These are phyloP conservation scores for Pangasianodon hypophthalmus DNA, from an alignment of 2,113 vertebrate genomes.

Conservation along the genomic window DNA sequence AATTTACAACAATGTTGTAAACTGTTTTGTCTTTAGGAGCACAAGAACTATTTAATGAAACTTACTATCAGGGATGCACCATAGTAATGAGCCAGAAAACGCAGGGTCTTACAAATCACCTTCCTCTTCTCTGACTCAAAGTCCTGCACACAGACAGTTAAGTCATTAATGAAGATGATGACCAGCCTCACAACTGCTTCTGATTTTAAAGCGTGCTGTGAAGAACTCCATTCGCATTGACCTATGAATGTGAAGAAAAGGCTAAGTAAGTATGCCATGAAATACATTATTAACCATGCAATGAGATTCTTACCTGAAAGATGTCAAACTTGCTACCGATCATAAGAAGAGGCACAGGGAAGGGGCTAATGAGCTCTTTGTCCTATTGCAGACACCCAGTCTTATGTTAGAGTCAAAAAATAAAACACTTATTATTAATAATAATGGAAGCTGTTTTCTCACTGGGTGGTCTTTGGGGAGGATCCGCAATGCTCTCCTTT, in stretches of 20 bases:
- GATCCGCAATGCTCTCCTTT: slow-evolving; percentile 64
- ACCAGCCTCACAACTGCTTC: background rate
- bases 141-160: slow-evolving; percentile 74
- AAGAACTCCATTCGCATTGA: background rate
- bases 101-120: slow-evolving; percentile 88
- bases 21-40: background rate
- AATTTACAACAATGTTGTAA: background rate
- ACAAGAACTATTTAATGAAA: background rate
- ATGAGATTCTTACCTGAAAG: slow-evolving; percentile 83
- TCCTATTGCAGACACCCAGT: slow-evolving; percentile 75
- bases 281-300: background rate
- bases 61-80: slow-evolving; percentile 91
- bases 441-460: slow-evolving; percentile 57
- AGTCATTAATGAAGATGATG: background rate
- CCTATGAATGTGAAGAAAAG: background rate
- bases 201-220: background rate
- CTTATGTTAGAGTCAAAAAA: slow-evolving; percentile 4
- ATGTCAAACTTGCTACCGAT: slow-evolving; percentile 95
- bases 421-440: background rate
- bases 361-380: slow-evolving; percentile 87
- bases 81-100: slow-evolving; percentile 89
- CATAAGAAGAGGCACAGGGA: slow-evolving; percentile 89
- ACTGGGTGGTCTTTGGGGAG: slow-evolving; percentile 90
- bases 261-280: background rate
- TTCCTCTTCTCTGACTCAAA: slow-evolving; percentile 91